Base-by-base conservation (phyloP, 2,797 vertebrate genomes). In the Buphagus erythrorhynchus region DNA sequence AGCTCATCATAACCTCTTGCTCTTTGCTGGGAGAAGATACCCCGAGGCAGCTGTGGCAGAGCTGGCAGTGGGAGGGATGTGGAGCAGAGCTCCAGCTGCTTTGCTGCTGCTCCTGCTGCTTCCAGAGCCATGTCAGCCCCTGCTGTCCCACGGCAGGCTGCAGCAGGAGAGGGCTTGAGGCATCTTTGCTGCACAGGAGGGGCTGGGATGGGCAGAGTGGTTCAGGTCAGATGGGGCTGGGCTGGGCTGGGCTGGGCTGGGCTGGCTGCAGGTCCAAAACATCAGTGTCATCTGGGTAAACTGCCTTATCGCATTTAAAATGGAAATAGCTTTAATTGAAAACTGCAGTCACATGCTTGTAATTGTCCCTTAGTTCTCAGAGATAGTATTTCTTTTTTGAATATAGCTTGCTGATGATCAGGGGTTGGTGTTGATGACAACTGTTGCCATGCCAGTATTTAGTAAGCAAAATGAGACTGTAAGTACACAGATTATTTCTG, bases 391-490 rank as follows among this genome's bases (percentile, higher is more conserved):
- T 96, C 96, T 97, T 96, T 96, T 93, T 94, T 75, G 82, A 88
- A 96, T 97, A 76, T 94, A 99, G 99, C 97, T 99, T 93, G 98
- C 98, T 4, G 98, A 98, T 74, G 99, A 98, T 97, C 97, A 98
- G 28, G 99, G 98, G 71, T 97, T 98, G 43, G 98, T 99, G 97
- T 97, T 99, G 97, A 99, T 98, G 98, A 99, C 99, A 26, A 99
- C 99, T 8, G 99, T 99, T 22, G 99, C 99, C 96, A 99, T 99
- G 99, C 99, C 99, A 7, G 99, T 99, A 66, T 99, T 99, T 96
- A 99, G 99, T 98, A 99, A 99, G 96, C 99, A 99, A 98, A 99
- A 99, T 29, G 99, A 99, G 97, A 99, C 99, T 55, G 99, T 99
- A 97, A 99, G 99, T 99, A 97, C 48, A 77, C 59, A 36, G 48